phyloP scores from a whole-genome alignment of 2,113 vertebrate species.

The Egretta garzetta region DNA sequence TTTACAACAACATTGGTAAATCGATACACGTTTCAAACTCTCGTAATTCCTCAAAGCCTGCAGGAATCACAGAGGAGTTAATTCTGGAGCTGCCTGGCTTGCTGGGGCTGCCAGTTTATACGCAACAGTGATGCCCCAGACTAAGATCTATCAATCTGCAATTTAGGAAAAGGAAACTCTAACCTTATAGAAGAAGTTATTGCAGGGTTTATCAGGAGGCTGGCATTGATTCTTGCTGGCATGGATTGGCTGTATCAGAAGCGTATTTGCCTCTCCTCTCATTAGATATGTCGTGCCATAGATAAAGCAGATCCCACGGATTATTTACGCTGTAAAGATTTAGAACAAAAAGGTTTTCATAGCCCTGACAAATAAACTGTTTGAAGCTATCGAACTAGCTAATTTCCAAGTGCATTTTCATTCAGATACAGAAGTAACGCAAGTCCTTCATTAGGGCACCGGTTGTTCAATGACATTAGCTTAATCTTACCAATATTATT shows the following conservation, averaged over 20 bases:
- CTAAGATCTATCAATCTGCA: background rate
- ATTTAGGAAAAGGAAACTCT: background rate
- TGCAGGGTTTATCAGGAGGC: background rate
- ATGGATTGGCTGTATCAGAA: background rate
- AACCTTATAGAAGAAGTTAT: background rate
- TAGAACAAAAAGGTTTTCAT: background rate
- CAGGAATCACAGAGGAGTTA: conserved; percentile 36
- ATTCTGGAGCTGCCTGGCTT: background rate
- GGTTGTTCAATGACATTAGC: background rate
- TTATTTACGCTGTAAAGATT: background rate
- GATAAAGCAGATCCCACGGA: background rate
- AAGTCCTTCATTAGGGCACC: background rate
- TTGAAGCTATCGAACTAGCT: background rate
- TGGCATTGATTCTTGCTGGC: background rate
- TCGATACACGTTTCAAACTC: background rate
- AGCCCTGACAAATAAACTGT: background rate
- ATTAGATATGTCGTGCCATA: background rate
- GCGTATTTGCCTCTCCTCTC: background rate
- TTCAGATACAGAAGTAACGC: background rate
- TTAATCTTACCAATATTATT: background rate
- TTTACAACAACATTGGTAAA: background rate
- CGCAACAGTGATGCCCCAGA: background rate
- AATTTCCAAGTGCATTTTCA: background rate
- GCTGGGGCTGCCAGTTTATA: background rate
- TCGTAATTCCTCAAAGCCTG: conserved; percentile 36